Evolutionary conservation across 2,113 vertebrate species (phyloP).

Genomic region (Sarotherodon lohbergeri): DNA sequence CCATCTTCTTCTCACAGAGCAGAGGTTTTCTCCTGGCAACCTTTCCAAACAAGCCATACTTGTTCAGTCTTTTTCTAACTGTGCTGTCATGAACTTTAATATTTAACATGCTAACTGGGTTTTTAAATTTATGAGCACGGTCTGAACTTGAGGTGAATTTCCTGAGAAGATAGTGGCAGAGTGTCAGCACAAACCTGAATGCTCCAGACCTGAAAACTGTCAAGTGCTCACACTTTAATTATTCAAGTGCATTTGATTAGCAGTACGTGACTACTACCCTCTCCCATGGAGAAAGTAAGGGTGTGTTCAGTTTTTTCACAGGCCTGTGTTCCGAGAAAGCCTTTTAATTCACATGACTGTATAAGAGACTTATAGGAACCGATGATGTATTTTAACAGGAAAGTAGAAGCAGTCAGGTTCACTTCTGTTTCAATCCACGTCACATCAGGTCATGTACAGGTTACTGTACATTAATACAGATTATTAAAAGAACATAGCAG

Average conservation of each 20-base stretch:
- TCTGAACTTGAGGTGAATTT: background rate
- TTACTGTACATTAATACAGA: background rate
- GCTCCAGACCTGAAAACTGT: fast-evolving
- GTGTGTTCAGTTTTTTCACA: background rate
- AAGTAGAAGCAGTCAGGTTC: background rate
- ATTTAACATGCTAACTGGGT: fast-evolving
- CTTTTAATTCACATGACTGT: background rate
- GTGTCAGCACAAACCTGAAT: background rate
- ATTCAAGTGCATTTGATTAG: fast-evolving
- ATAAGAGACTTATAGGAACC: background rate
- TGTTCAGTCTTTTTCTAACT: background rate
- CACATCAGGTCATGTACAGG: background rate
- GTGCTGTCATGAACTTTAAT: background rate
- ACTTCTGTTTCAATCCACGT: background rate
- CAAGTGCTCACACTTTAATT: background rate
- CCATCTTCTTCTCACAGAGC: background rate
- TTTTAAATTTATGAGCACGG: fast-evolving
- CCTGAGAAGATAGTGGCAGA: background rate
- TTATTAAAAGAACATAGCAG: background rate
- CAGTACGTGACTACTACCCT: background rate
- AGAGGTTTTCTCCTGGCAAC: background rate
- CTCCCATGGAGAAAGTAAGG: fast-evolving
- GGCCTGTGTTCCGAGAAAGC: background rate
- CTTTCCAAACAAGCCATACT: background rate
- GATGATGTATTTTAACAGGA: background rate